Evolutionary conservation across 53 echinoderm and acorn worm genomes (phyloP).

Genomic region (Luidia sarsii): DNA sequence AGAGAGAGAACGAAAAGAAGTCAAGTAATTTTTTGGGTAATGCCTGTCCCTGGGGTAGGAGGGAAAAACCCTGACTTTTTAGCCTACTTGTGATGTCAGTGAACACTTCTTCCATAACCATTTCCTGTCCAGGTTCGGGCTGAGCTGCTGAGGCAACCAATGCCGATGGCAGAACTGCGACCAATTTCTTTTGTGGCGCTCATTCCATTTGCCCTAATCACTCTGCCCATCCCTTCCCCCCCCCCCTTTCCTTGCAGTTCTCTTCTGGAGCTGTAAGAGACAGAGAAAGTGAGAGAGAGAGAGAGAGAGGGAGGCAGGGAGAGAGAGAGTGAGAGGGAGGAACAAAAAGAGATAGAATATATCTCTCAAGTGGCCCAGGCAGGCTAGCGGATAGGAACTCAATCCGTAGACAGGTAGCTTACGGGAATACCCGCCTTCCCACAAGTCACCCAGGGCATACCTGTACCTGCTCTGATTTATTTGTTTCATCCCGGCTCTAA

Average conservation of each 20-base stretch:
- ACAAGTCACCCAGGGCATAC: conserved; percentile 42
- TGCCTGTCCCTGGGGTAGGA: conserved; percentile 26
- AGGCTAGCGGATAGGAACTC: conserved; percentile 46
- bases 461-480: conserved; percentile 50
- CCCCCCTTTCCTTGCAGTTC: neutral
- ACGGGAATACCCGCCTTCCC: conserved; percentile 51
- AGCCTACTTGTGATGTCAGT: conserved; percentile 56
- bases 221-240: conserved; percentile 34
- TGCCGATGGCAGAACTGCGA: neutral
- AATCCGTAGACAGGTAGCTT: conserved; percentile 42
- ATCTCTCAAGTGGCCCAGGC: conserved; percentile 46
- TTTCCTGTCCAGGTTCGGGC: conserved; percentile 30
- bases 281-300: neutral
- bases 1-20: conserved; percentile 17
- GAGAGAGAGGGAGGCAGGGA: conserved; percentile 8
- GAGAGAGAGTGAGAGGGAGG: neutral
- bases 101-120: conserved; percentile 42
- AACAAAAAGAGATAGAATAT: conserved; percentile 38
- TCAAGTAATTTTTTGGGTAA: conserved; percentile 37
- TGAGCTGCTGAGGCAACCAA: too few species aligned
- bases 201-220: conserved; percentile 54
- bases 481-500: conserved; percentile 51
- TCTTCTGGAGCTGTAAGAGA: neutral
- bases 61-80: conserved; percentile 38
- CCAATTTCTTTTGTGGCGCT: conserved; percentile 42